A percentile compares a stretch with the other conserved stretches of the same genome.
Conservation (phyloP, 1,140 invertebrate genomes). For the Ladona fulva region DNA sequence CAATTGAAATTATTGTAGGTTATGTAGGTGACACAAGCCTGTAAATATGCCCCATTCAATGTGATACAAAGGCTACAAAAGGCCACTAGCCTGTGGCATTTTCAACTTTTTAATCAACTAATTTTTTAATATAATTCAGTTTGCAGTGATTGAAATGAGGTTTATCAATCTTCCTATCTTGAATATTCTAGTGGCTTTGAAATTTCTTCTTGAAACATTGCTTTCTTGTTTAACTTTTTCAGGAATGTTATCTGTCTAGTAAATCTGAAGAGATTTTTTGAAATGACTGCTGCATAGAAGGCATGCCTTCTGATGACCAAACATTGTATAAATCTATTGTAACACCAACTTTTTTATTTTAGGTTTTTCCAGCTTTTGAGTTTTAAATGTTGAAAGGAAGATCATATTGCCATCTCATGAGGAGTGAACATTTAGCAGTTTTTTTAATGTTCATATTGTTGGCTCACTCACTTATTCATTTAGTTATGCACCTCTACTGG, state of each 20-base stretch:
- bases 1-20: constrained; percentile 13
- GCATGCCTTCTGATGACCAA: not conserved
- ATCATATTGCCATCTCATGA: not conserved
- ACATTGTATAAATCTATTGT: not conserved
- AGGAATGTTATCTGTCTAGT: not conserved
- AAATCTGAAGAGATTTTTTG: not conserved
- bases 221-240: not conserved
- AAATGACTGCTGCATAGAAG: not conserved
- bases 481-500: not conserved
- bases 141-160: not conserved
- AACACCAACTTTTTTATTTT: not conserved
- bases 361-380: not conserved
- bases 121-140: not conserved
- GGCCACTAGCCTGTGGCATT: not conserved
- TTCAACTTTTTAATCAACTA: not conserved
- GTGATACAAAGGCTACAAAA: not conserved
- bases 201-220: not conserved
- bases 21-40: not conserved
- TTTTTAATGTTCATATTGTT: not conserved
- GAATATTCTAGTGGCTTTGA: not conserved
- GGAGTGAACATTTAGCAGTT: not conserved
- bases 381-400: not conserved
- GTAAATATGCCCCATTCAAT: constrained; percentile 12
- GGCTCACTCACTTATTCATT: not conserved
- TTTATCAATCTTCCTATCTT: not conserved